phyloP scores from a whole-genome alignment of 2,113 vertebrate genomes.

The Corythoichthys haematopterus region DNA sequence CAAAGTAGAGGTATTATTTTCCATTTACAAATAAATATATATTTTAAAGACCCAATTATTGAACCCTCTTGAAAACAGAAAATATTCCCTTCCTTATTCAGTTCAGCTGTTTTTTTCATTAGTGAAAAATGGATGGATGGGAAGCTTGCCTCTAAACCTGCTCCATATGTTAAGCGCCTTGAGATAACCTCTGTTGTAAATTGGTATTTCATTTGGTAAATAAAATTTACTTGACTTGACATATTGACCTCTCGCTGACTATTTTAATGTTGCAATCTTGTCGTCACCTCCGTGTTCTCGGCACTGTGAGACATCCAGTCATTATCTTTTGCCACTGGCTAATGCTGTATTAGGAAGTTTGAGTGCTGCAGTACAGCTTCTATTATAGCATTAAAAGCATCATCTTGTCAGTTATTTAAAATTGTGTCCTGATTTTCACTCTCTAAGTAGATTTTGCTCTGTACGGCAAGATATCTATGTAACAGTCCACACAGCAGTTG shows the following conservation, averaged over 20 bases:
- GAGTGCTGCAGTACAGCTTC: not conserved
- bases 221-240: not conserved
- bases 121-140: not conserved
- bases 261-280: not conserved
- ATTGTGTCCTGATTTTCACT: not conserved
- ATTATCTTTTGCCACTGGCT: constrained; percentile 26
- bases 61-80: not conserved
- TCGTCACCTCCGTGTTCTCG: constrained; percentile 2
- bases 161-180: not conserved
- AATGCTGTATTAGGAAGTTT: constrained; percentile 57
- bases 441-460: too few species aligned
- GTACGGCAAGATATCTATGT: too few species aligned
- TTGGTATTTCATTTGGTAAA: not conserved
- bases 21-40: too few species aligned
- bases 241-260: not conserved
- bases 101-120: not conserved
- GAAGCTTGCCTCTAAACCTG: not conserved
- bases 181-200: not conserved
- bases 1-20: too few species aligned
- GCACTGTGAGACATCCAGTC: constrained; percentile 43
- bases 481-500: too few species aligned
- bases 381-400: not conserved
- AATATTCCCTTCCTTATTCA: not conserved
- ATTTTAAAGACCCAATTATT: not conserved
- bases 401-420: not conserved